Base-by-base conservation (phyloP, 1,140 invertebrate species). In the Calosoma granatense region DNA sequence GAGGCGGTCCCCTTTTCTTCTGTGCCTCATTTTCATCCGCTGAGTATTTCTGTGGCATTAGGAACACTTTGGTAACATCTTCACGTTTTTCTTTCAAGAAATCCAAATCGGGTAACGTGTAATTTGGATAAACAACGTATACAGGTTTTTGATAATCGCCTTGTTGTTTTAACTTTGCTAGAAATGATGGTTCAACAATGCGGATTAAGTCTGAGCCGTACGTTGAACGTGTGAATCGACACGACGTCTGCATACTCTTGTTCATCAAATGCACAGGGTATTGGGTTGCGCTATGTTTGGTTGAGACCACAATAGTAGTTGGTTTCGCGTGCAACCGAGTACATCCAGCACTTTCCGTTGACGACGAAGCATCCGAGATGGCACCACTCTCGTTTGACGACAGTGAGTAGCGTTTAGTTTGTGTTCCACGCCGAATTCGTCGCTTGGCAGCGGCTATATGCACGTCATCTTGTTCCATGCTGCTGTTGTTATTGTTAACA, bases 51-150 rank as follows among this genome's bases (percentile, higher is more conserved):
- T 72, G 72, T 61, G 53, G 67, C 57, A 56, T 63, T 60, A 73
- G 23, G 65, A 73, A 54, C 52, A 70, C 55, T 79, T 81, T 22
- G 73, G 81, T 21, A 74, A 77, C 17, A 79, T 71, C n/a, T 77
- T 80, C 79, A 55, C 80, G 75, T 61, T 79, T 80, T 23, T 80
- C 76, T 56, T 83, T 81, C 15, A 95, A 79, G 72, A 95, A 95
- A 55, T 84, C 87, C 53, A 94, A 77, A 73, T 94, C 89, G 11
- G 92, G 92, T 41, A 95, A 71, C 1, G 90, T 87, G 66, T 95
- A 95, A 72, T 90, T 93, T 14, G 92, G 92, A 76, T 93, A 95
- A 59, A 92, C 83, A 43, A 95, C 86, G 67, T 92, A 94, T 12
- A 94, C 86, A 2, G 89, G 87, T 56, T 80, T 81, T 64, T 85